Conservation (phyloP, 2,797 vertebrate species). For the Urophycis tenuis region DNA sequence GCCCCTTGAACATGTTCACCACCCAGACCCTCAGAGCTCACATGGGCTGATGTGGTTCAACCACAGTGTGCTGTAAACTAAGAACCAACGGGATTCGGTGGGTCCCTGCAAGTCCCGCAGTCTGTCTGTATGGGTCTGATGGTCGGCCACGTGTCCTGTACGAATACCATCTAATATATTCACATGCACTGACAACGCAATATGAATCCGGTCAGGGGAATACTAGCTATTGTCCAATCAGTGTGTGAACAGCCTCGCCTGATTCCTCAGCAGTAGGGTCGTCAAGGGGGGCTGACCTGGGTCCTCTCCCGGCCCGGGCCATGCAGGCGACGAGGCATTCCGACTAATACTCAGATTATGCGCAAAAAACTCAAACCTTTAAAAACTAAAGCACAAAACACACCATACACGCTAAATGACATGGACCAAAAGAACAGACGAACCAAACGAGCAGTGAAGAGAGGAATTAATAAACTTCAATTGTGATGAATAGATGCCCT, state of each 20-base stretch:
- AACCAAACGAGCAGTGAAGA: background rate
- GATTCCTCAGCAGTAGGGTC: background rate
- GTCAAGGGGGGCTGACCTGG: background rate
- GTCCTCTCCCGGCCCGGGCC: background rate
- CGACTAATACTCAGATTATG: too few species aligned
- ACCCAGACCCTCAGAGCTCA: background rate
- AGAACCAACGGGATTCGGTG: too few species aligned
- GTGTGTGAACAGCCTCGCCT: background rate
- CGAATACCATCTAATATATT: background rate
- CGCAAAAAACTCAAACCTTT: too few species aligned
- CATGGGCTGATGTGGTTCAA: background rate
- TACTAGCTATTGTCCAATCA: background rate
- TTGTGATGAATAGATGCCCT: background rate
- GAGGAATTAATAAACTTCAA: background rate
- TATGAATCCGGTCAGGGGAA: background rate
- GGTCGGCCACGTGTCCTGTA: background rate
- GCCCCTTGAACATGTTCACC: background rate
- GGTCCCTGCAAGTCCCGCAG: background rate
- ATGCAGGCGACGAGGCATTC: too few species aligned
- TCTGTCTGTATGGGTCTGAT: background rate
- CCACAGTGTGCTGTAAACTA: too few species aligned
- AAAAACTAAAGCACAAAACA: background rate
- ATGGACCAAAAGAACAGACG: background rate
- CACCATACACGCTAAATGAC: background rate
- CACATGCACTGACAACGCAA: background rate